Percentiles rank a stretch among this genome's conserved stretches.
Evolutionary conservation across 2,888 invertebrate genomes (phyloP).

Genomic region (Cerceris rybyensis): DNA sequence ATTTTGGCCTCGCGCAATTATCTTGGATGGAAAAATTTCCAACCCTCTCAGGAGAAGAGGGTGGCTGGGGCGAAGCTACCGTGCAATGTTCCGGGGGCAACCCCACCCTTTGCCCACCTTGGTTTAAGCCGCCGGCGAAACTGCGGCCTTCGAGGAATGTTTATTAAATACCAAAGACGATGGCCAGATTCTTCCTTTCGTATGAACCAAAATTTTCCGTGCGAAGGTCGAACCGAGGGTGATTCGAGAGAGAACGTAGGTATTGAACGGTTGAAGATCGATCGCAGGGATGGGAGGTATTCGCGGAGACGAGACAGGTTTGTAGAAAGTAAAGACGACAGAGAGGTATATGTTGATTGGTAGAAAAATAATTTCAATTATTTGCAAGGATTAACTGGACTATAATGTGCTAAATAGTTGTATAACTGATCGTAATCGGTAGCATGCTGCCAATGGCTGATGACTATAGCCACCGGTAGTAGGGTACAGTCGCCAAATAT

Average conservation of each 20-base stretch:
- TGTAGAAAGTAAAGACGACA: slow-evolving; percentile 20
- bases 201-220: slow-evolving; percentile 54
- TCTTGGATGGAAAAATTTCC: slow-evolving; percentile 42
- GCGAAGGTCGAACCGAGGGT: slow-evolving; percentile 7
- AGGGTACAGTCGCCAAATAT: no score
- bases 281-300: slow-evolving; percentile 16
- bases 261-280: slow-evolving; percentile 35
- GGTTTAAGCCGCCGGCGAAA: slow-evolving; percentile 48
- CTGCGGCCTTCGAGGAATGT: slow-evolving; percentile 65
- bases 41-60: not conserved
- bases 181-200: slow-evolving; percentile 42
- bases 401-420: no score
- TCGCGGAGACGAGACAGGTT: not conserved
- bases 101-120: slow-evolving; percentile 13
- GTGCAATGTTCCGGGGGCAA: not conserved
- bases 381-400: not conserved
- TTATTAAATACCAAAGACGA: slow-evolving; percentile 68
- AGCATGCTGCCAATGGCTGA: no score
- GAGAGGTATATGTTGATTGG: slow-evolving; percentile 8
- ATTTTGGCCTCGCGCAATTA: slow-evolving; percentile 32
- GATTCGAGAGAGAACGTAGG: slow-evolving; percentile 39
- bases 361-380: slow-evolving; percentile 29
- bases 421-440: no score
- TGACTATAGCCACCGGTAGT: no score
- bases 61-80: slow-evolving; percentile 21